Evolutionary conservation across 2,888 invertebrate species (phyloP), one percentile per base, ranked within the genome.

Genomic region (Drosophila neonasuta): DNA sequence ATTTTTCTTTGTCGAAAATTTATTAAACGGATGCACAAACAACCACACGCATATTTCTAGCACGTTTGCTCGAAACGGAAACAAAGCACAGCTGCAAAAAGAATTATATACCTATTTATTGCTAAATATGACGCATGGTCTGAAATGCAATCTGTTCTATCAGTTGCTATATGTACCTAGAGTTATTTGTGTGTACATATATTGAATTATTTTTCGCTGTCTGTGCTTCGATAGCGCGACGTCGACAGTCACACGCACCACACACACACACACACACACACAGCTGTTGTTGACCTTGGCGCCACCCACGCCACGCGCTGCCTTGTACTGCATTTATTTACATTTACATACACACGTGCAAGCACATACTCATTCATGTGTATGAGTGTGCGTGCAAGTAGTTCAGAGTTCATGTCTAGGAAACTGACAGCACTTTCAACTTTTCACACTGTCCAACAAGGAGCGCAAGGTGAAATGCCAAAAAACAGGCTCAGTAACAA

Each of bases 61-160:
- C 51, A 60, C 60, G 57, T 58, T 32, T 50, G 39, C 6, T 4
- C 57, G 39, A 77, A 78, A 78, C 86, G 80, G 82, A 87, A 87
- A 75, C 78, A 85, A 82, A 83, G 73, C 64, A 64, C 80, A 85
- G 68, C 71, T 86, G 78, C 54, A 50, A 79, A 82, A 63, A 61
- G 48, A 8, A 11, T 20, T 17, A 15, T 2, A 17, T 2, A 44
- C 10, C 10, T 45, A 48, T 39, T 56, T 77, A 42, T 58, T 61
- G 46, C 49, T 50, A 55, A 65, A 42, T 30, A 70, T 87, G 77
- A 87, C 78, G 73, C 83, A 87, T 73, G 32, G 52, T 45, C 29
- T 58, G 65, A 64, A 85, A 68, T 80, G 86, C 78, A 83, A 84
- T 83, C 71, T 73, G 17, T 59, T 62, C 20, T 44, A 39, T 71